Evolutionary conservation across 2,888 invertebrate genomes (phyloP), one percentile per base, ranked within the genome.

Genomic region (Subacronicta megacephala): DNA sequence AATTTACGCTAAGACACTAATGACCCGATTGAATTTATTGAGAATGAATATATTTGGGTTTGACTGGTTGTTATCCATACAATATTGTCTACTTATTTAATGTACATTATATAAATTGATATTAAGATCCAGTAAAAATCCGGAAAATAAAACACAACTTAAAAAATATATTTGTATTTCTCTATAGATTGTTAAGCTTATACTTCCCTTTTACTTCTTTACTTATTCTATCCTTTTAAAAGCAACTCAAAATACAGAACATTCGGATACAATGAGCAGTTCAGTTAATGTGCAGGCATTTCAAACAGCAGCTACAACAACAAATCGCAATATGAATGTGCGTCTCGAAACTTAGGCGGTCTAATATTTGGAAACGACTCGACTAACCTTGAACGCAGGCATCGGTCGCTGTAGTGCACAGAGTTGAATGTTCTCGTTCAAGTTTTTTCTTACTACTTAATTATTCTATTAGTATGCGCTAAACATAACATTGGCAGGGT

Each of bases 401-500:
- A 37, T 41, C 66, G 58, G 62, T 43, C 66, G 55, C 68, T 70
- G 75, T 75, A 80, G 57, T 70, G 72, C 75, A 72, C 65, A 45
- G 45, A 69, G 80, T 78, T 80, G 72, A 77, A 73, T 42, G 73
- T 45, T 72, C 77, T 71, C 67, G 63, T 72, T 69, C 69, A 69
- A 62, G 47, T 68, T 75, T 79, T 75, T 78, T 70, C 60, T 56
- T 67, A 60, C 61, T 58, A 60, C 71, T 65, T 80, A 76, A 83
- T 83, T 80, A 74, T 75, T 80, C 74, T 80, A 82, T 80, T 81
- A 71, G 78, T 82, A 82, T 82, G 78, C 80, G 72, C 64, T 67
- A 62, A 66, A 70, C 65, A 75, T 29, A 51, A 56, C 51, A 69
- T 47, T 31, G 50, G 18, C 50, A 73, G 69, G 76, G 76, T n/a